Conservation (phyloP, 1,140 invertebrate genomes). For the Procambarus clarkii region DNA sequence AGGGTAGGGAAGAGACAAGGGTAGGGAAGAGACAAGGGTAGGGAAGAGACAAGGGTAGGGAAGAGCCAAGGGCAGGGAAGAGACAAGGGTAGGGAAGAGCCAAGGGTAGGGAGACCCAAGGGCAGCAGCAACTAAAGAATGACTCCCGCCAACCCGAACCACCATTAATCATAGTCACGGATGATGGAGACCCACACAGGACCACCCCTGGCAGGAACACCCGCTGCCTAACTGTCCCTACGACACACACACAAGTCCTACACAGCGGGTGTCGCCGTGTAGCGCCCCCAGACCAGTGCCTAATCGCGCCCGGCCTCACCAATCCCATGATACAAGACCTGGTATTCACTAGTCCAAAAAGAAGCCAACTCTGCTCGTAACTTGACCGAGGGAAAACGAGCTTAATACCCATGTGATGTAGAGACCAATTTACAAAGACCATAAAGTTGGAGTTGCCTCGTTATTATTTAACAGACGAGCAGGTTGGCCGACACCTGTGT, state of each 20-base stretch:
- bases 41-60: too few relatives aligned
- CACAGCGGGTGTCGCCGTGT: constrained; percentile 35
- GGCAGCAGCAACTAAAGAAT: too few relatives aligned
- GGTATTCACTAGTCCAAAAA: constrained; percentile 39
- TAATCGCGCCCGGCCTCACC: constrained; percentile 27
- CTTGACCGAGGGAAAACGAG: constrained; percentile 42
- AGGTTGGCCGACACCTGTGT: constrained; percentile 43
- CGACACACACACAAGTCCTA: constrained; percentile 29
- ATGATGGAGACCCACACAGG: too few relatives aligned
- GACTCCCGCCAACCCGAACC: too few relatives aligned
- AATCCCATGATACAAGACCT: constrained; percentile 46
- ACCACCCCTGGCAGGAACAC: constrained; percentile 9
- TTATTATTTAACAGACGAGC: constrained; percentile 55
- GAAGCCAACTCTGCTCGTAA: constrained; percentile 39
- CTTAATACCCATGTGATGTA: constrained; percentile 54
- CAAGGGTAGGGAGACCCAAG: too few relatives aligned
- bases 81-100: too few relatives aligned
- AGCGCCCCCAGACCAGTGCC: not conserved
- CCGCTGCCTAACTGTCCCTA: too few relatives aligned
- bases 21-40: too few relatives aligned
- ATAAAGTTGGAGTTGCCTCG: constrained; percentile 51
- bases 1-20: too few relatives aligned
- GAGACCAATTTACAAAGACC: constrained; percentile 44
- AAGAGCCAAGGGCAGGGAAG: too few relatives aligned
- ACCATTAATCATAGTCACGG: too few relatives aligned